Base-by-base conservation (phyloP, 2,113 vertebrate species). In the Porphyrio hochstetteri region DNA sequence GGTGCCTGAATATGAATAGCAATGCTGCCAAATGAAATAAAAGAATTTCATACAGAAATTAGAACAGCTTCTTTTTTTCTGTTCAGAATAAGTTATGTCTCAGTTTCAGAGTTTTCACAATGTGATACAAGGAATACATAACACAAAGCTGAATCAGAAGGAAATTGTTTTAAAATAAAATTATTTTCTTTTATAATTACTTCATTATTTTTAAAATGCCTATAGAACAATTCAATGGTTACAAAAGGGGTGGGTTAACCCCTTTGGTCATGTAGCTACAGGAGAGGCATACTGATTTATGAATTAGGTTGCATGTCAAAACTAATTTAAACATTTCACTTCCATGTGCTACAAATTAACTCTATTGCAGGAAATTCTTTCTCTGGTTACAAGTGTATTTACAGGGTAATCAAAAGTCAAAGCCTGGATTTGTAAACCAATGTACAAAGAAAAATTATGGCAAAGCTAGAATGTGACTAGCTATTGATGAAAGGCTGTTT, bases 311-410 rank as follows among this genome's bases (percentile, higher is more conserved):
- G 42, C 14, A 60, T 28, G 53, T 80, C 69, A 92, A 91, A 96
- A 92, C 50, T 77, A 88, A 96, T 90, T 72, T 56, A 52, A 74
- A 59, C 5, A 64, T 95, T 89, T 90, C n/a, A 71, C 50, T 95
- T 68, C 86, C 42, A 53, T 52, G 25, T 68, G 72, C 33, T 77
- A 13, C 31, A 40, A 78, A 60, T 48, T n/a, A 71, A 57, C 20
- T 61, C 16, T 27, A 69, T 14, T 68, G 38, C 36, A 31, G 84
- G 55, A 75, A 59, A 82, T 67, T 36, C 16, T 50, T 38, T 29
- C 24, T 31, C 48, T 40, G n/a, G 31, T 93, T 77, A 71, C 28
- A 84, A 88, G 15, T 72, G 25, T n/a, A 57, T 80, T 80, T 69
- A 33, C 19, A 36, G 12, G 65, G 17, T 40, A 95, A 92, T 74